Evolutionary conservation across 2,888 invertebrate species (phyloP).

Genomic region (Cremastinae sp.): DNA sequence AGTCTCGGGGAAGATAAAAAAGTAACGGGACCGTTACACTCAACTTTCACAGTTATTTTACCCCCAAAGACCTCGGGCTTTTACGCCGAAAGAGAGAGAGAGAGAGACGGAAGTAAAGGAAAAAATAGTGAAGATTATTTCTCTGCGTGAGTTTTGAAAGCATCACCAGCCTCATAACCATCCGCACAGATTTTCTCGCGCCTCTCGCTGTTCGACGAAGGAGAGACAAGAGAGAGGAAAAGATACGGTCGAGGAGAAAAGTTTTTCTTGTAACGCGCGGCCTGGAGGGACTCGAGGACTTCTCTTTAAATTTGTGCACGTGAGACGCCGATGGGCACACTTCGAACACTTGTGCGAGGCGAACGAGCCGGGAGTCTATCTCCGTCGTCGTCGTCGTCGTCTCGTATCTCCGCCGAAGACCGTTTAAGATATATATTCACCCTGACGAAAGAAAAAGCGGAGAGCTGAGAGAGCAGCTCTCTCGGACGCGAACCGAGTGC

Average conservation of each 20-base stretch:
- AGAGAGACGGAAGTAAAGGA: not conserved
- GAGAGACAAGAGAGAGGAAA: constrained; percentile 33
- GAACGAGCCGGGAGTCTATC: constrained; percentile 26
- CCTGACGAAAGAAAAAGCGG: no score
- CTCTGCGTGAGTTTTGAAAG: constrained; percentile 38
- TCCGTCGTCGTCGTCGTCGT: not conserved
- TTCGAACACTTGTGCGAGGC: constrained; percentile 30
- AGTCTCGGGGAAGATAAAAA: constrained; percentile 31
- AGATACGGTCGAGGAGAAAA: constrained; percentile 54
- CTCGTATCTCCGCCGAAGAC: constrained; percentile 12
- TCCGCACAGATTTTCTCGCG: constrained; percentile 46
- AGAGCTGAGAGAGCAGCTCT: not conserved
- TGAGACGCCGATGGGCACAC: constrained; percentile 43
- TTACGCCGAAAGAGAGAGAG: not conserved
- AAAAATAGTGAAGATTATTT: constrained; percentile 36
- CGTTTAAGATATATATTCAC: constrained; percentile 13
- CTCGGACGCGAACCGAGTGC: not conserved
- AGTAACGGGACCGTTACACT: constrained; percentile 49
- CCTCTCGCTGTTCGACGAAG: constrained; percentile 20
- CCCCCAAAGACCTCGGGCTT: constrained; percentile 45
- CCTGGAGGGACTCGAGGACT: constrained; percentile 29
- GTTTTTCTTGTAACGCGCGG: constrained; percentile 53
- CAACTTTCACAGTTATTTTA: constrained; percentile 56
- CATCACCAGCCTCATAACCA: constrained; percentile 27
- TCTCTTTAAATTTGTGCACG: constrained; percentile 50